Percentiles rank a stretch among this genome's conserved stretches.
Conservation (phyloP, 2,888 invertebrate species). For the Eubasilissa splendida region DNA sequence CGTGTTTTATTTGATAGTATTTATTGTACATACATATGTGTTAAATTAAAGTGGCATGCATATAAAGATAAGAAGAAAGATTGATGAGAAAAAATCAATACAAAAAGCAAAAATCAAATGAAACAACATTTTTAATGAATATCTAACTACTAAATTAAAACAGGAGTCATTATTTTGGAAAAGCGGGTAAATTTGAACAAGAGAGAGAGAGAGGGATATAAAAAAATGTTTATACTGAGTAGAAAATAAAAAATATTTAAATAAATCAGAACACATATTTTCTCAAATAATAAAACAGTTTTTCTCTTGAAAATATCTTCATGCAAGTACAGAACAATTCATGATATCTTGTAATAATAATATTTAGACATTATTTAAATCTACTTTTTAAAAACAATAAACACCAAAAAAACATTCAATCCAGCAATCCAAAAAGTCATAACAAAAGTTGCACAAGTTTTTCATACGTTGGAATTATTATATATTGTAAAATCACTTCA, state of each 20-base stretch:
- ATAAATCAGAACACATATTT: background rate
- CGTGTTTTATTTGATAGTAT: slow-evolving; percentile 12
- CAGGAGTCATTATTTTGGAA: slow-evolving; percentile 28
- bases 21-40: slow-evolving; percentile 9
- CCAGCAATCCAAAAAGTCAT: background rate
- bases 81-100: slow-evolving; percentile 43
- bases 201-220: slow-evolving; percentile 18
- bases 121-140: slow-evolving; percentile 25
- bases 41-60: slow-evolving; percentile 36
- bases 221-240: slow-evolving; percentile 1
- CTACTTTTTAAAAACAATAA: background rate
- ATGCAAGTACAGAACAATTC: background rate
- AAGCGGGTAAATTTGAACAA: slow-evolving; percentile 37
- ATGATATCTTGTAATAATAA: background rate
- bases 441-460: background rate
- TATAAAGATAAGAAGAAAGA: slow-evolving; percentile 34
- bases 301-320: background rate
- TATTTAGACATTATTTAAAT: background rate
- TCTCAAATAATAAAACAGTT: background rate
- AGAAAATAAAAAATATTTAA: background rate
- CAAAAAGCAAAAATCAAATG: slow-evolving; percentile 41
- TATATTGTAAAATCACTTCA: too few relatives aligned
- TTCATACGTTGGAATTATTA: too few relatives aligned
- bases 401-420: background rate
- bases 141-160: slow-evolving; percentile 35